These are phyloP conservation scores for Rhinopomastus cyanomelas DNA, from an alignment of 2,113 vertebrate species.

Conservation along the genomic window DNA sequence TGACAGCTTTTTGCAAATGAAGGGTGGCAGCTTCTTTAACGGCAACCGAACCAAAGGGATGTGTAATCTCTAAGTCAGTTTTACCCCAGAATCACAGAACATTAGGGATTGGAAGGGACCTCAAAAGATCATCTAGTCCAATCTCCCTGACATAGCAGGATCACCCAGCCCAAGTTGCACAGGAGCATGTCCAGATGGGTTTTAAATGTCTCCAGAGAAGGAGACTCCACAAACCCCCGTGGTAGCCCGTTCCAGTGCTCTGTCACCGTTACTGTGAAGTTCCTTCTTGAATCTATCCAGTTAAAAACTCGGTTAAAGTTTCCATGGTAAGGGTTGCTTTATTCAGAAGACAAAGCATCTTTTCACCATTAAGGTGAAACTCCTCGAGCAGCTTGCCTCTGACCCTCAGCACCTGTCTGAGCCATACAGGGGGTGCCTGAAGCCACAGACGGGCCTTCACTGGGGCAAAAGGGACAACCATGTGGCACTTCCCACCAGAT, in stretches of 20 bases:
- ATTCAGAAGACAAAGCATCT: neutral
- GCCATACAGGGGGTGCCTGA: neutral
- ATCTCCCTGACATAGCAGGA: no score
- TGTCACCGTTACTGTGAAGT: no score
- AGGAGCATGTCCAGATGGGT: no score
- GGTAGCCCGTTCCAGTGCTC: no score
- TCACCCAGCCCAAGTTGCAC: no score
- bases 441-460: fast-evolving
- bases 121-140: no score
- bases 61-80: neutral
- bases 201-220: no score
- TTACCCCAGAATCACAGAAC: no score
- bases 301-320: neutral
- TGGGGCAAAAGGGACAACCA: neutral
- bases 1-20: neutral
- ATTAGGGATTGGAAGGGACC: no score
- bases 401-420: neutral
- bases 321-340: neutral
- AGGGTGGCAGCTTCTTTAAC: neutral
- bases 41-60: neutral
- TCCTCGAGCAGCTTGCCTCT: neutral
- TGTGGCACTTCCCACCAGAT: fast-evolving
- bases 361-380: neutral
- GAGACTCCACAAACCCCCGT: no score
- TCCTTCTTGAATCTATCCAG: no score